Base-by-base conservation (phyloP, 2,888 invertebrate species). In the Epiblema foenella region DNA sequence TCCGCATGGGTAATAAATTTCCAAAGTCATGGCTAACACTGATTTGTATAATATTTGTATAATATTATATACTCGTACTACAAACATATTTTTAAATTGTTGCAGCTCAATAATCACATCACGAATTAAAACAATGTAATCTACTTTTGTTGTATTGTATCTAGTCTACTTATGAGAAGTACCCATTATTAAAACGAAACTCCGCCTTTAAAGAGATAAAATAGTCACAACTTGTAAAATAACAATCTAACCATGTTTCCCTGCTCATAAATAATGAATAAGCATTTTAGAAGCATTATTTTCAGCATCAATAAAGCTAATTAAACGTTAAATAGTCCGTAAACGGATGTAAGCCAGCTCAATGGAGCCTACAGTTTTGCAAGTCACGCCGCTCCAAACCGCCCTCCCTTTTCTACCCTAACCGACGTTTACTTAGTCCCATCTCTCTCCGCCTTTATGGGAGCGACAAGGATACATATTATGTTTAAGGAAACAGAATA, bases 241-340 rank as follows among this genome's bases (percentile, higher is more conserved):
- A 33, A 51, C 29, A 49, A 49, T 46, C 15, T 42, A 20, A 42
- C 46, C 20, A 29, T n/a, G 12, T 18, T 11, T 20, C 39, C 37
- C 10, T 49, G 52, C 54, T 51, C 29, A 64, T 20, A 59, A 33
- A 70, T 15, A 20, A 60, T 65, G 59, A 70, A 18, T 4, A 12
- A 65, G 54, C 70, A 59, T 66, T 60, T 42, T 62, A 17, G 62
- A 42, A 65, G 18, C 39, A 24, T 17, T 62, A 62, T 57, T 66
- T 65, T 46, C 18, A 60, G 52, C 59, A 18, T 29, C 65, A 56
- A 71, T 71, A 71, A 71, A 67, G 51, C 62, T 67, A 67, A 71
- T 71, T 71, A 66, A 66, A 71, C 60, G 71, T 67, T 71, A 71
- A 71, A 67, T 67, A 71, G 71, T 56, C 62, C 56, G 60, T 67